Evolutionary conservation across 1,140 invertebrate species (phyloP).

Genomic region (Heterodera schachtii): DNA sequence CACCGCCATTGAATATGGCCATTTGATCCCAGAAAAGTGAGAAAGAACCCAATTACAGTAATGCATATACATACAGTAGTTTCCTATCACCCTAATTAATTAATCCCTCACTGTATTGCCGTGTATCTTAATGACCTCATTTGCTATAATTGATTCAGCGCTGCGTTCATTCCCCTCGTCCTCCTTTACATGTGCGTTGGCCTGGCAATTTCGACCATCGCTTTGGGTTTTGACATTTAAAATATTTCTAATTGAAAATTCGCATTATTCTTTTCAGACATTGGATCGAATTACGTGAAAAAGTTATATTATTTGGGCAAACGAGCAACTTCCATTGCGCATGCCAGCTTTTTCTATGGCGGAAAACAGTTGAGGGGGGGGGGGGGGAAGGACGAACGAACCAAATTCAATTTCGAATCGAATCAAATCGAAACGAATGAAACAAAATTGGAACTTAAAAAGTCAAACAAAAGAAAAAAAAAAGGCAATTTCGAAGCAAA

Average conservation of each 20-base stretch:
- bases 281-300: conserved; percentile 49
- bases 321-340: conserved; percentile 37
- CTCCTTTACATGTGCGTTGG: conserved; percentile 52
- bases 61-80: too few species aligned
- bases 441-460: too few species aligned
- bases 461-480: too few species aligned
- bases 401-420: too few species aligned
- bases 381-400: neutral
- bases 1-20: conserved; percentile 52
- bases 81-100: too few species aligned
- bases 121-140: too few species aligned
- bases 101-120: too few species aligned
- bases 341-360: conserved; percentile 50
- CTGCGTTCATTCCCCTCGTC: conserved; percentile 48
- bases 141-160: conserved; percentile 21
- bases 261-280: conserved; percentile 28
- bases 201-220: conserved; percentile 48
- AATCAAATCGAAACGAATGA: too few species aligned
- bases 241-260: neutral
- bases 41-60: neutral
- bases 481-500: neutral
- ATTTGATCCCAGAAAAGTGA: conserved; percentile 47
- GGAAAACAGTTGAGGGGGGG: conserved; percentile 36
- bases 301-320: conserved; percentile 47
- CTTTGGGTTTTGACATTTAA: conserved; percentile 36